These are phyloP conservation scores for Tanytarsus gracilentus DNA, from an alignment of 2,888 invertebrate species.

Conservation along the genomic window DNA sequence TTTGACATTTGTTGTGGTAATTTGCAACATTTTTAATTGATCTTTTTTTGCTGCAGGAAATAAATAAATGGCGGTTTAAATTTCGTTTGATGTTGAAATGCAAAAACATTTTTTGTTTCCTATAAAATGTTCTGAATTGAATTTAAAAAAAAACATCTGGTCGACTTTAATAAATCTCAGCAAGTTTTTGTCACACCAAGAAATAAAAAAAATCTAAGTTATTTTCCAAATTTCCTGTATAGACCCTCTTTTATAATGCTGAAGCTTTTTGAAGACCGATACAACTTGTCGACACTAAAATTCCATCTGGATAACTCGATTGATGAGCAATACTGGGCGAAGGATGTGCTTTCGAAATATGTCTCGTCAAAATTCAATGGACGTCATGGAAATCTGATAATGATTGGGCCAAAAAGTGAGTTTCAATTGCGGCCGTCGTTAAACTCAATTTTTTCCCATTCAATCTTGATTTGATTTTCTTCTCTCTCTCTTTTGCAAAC, in stretches of 20 bases:
- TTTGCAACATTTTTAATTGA: no score
- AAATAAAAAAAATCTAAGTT: no score
- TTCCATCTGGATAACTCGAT: not conserved
- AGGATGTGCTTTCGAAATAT: not conserved
- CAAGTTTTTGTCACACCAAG: no score
- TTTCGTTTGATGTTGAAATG: no score
- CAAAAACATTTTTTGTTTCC: no score
- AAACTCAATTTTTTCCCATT: not conserved
- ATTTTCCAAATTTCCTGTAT: not conserved
- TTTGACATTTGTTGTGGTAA: no score
- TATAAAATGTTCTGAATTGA: no score
- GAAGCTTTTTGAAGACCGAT: not conserved
- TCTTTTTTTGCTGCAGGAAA: no score
- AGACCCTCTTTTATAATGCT: not conserved
- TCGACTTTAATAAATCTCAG: no score
- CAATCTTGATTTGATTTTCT: no score
- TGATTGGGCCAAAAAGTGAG: not conserved
- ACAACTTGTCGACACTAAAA: not conserved
- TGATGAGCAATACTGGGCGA: slow-evolving; percentile 1
- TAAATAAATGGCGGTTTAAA: no score
- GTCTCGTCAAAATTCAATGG: not conserved
- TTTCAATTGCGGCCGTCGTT: not conserved
- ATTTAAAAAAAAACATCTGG: no score
- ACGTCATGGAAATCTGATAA: not conserved
- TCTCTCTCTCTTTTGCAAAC: not conserved